Base-by-base conservation (phyloP, 2,797 vertebrate genomes). In the Artibeus lituratus region DNA sequence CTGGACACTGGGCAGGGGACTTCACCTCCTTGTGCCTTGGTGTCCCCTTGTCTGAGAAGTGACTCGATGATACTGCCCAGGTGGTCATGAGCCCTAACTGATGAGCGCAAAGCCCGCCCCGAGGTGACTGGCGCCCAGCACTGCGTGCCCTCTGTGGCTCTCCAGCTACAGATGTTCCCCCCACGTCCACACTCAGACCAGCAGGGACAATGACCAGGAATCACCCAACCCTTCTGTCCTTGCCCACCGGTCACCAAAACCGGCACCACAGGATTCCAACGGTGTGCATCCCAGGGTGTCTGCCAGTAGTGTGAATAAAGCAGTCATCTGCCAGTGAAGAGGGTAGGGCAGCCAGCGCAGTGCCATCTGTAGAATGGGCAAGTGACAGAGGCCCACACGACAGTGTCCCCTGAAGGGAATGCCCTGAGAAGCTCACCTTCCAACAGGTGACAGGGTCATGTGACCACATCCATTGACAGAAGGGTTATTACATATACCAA, bases 141-240 rank as follows among this genome's bases (percentile, higher is more conserved):
- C 5, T 0, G 0, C 0, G 39, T 21, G 39, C 15, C 35, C 55
- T 15, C n/a, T 4, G 0, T 6, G 47, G 44, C 24, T 2, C 47
- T 11, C 39, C 2, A 4, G 12, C 26, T 51, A 18, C 0, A 1
- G 37, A 1, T 16, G 37, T 5, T 2, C 8, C 22, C 16, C 55
- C 22, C 8, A 0, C 21, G n/a, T 29, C 7, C 11, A 4, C 0
- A 19, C 44, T 62, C 53, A 21, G 12, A 37, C 22, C 32, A 22
- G 16, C 0, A 0, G 70, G 70, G 59, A 24, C 10, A 9, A 42
- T 24, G 2, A 1, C 22, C 24, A 6, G 26, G 44, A 74, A n/a
- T 7, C 11, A 7, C 1, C 14, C 1, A 0, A 5, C 49, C 15
- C n/a, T 1, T 67, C 55, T 35, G 15, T 14, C 77, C 57, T 35